Percentiles rank a stretch among this genome's conserved stretches.
Conservation (phyloP, 1,140 invertebrate genomes). For the Papilio xuthus region DNA sequence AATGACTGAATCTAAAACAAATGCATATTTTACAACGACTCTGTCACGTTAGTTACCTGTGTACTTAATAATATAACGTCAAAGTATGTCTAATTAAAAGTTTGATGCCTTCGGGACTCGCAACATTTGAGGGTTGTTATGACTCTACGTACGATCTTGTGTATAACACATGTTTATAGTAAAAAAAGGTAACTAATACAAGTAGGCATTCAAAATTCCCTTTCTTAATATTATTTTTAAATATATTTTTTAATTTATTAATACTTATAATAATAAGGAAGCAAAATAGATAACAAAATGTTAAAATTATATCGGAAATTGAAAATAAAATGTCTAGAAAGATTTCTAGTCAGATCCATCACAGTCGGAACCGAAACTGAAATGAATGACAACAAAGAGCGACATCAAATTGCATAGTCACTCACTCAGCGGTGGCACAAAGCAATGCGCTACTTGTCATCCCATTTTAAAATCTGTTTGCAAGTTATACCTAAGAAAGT, state of each 20-base stretch:
- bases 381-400: conserved; percentile 50
- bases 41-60: neutral
- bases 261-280: too few species aligned
- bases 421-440: conserved; percentile 58
- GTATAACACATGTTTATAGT: neutral
- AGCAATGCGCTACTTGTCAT: conserved; percentile 67
- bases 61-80: conserved; percentile 41
- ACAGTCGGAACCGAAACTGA: conserved; percentile 36
- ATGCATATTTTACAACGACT: conserved; percentile 20
- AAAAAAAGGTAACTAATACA: too few species aligned
- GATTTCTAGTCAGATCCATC: conserved; percentile 40
- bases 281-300: neutral
- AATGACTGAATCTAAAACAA: neutral
- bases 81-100: conserved; percentile 47
- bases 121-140: neutral
- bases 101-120: conserved; percentile 36
- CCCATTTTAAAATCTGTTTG: conserved; percentile 70
- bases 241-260: too few species aligned
- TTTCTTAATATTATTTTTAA: too few species aligned
- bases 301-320: neutral
- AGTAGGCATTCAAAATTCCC: too few species aligned
- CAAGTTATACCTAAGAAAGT: conserved; percentile 35
- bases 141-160: neutral
- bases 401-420: conserved; percentile 64
- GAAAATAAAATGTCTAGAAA: conserved; percentile 28